Base-by-base conservation (phyloP, 1,140 invertebrate genomes). In the Atta cephalotes region DNA sequence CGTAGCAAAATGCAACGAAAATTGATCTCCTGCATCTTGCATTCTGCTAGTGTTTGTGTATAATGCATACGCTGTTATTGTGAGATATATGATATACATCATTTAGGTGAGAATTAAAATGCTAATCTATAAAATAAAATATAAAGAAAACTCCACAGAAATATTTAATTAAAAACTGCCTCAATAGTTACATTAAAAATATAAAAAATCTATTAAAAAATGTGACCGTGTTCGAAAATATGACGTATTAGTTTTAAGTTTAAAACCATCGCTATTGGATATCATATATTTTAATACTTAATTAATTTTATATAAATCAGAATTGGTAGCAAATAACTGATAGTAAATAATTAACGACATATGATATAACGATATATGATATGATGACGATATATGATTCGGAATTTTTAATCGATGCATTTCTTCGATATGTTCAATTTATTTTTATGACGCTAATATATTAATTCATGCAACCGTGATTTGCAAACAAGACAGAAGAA, bases 401-500 rank as follows among this genome's bases (percentile, higher is more conserved):
- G 53, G 31, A 82, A 72, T 28, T 82, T 49, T 18, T 9, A 18
- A 39, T 16, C 14, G 49, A 86, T 78, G 35, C 85, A 87, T 89
- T 88, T 87, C 70, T 85, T n/a, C 49, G 63, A 66, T 35, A 7
- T 12, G 56, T 39, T 25, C 68, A 60, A 58, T 56, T 78, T 90
- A 91, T 89, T 89, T 90, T 92, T 89, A 65, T n/a, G 14, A 35
- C 35, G 60, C 18, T 1, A 14, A 45, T 10, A 16, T 45, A 56
- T 51, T 79, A 68, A 58, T 85, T 85, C 21, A 28, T 25, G 51
- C n/a, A 31, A n/a, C 18, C 10, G 16, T n/a, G 77, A 77, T 77
- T 45, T 35, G 21, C 25, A n/a, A 70, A 51, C 31, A 35, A 63
- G 81, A 25, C 18, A 79, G 25, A 39, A 39, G 21, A 66, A 39